Evolutionary conservation across 1,140 invertebrate genomes (phyloP), one percentile per base, ranked within the genome.

Genomic region (Drosophila fuyamai): DNA sequence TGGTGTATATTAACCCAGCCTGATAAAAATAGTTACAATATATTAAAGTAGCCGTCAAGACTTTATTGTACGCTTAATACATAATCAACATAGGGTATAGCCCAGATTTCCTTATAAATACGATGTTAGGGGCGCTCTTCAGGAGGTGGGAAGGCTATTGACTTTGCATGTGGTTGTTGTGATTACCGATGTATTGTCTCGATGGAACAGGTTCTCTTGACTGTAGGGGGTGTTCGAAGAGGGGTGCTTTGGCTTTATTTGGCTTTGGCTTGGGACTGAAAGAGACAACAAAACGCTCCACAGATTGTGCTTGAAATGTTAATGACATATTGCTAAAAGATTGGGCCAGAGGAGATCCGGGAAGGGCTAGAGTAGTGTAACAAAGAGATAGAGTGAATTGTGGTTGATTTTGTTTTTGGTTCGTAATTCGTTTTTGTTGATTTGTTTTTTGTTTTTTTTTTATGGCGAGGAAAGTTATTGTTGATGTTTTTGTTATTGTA

Each of bases 391-490:
- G 36, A 51, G 46, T 8, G 16, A 41, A 43, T n/a, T 8, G 23
- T 38, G 14, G 10, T 41, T 41, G 38, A 43, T 51, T 50, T 70
- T 50, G 46, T 55, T 44, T 44, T 50, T 43, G 44, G 56, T 38
- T 43, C 72, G 65, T 70, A 72, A 71, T 76, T 71, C 58, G 74
- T 57, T 62, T 62, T 71, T 70, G 62, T 57, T 60, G 41, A 50
- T 76, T 57, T 66, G 59, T 9, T 65, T 77, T 43, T 72, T n/a
- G n/a, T 63, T 43, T 53, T 62, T 6, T 7, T 43, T 62, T 46
- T 46, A 44, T 66, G 32, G 35, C 10, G 36, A 38, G 36, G 36
- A 12, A 48, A 43, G 72, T 61, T 54, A 27, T 66, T 29, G 41
- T 29, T 56, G 41, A 43, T 61, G 43, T 65, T 66, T 43, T 61